Percentiles rank a stretch among this genome's conserved stretches.
Conservation (phyloP, 2,888 invertebrate genomes). For the Orchestes rusci region DNA sequence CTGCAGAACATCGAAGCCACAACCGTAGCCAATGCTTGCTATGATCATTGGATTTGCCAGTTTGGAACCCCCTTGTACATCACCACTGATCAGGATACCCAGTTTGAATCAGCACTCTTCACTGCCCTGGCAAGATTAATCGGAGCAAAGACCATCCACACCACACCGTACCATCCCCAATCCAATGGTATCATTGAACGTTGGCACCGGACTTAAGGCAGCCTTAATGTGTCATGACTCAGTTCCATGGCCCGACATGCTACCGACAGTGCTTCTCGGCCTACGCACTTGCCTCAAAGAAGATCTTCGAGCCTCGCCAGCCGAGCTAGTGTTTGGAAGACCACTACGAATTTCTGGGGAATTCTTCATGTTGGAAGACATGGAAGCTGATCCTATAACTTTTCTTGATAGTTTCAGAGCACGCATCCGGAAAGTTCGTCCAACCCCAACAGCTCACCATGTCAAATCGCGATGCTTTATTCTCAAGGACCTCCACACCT, state of each 20-base stretch:
- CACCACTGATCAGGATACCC: not conserved
- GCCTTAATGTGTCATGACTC: not conserved
- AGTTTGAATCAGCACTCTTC: not conserved
- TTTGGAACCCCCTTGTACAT: not conserved
- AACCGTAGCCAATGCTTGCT: not conserved
- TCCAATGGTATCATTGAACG: not conserved
- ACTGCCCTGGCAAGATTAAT: not conserved
- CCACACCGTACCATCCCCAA: too few species aligned
- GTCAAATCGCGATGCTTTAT: not conserved
- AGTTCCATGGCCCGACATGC: not conserved
- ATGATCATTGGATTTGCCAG: not conserved
- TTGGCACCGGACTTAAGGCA: not conserved
- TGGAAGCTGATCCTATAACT: not conserved
- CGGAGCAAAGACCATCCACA: not conserved
- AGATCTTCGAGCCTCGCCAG: not conserved
- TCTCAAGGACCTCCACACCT: not conserved
- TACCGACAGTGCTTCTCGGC: not conserved
- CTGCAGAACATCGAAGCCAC: not conserved
- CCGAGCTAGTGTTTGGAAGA: not conserved
- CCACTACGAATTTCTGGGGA: not conserved
- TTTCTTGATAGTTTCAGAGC: not conserved
- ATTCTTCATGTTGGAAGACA: not conserved
- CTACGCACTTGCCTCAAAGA: not conserved
- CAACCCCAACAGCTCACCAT: not conserved
- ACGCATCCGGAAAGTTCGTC: not conserved